These are phyloP conservation scores for Hedychridium roseum DNA, from an alignment of 2,888 invertebrate species.

Conservation along the genomic window DNA sequence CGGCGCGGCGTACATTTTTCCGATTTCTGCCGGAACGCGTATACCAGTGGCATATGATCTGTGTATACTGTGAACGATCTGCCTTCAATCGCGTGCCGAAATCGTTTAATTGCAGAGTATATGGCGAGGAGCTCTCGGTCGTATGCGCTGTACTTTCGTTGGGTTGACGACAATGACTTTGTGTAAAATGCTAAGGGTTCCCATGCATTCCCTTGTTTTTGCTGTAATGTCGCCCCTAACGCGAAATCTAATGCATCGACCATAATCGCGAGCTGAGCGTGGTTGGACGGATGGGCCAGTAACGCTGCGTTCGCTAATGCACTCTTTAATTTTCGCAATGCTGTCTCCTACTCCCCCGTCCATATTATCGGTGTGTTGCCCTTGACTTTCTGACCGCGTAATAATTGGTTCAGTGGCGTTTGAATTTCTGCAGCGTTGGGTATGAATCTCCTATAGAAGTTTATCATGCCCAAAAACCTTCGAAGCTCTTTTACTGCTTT, in stretches of 20 bases:
- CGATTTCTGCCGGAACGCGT: not conserved
- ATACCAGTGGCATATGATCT: not conserved
- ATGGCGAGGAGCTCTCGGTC: not conserved
- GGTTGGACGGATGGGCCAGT: not conserved
- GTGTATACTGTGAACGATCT: not conserved
- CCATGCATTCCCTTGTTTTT: not conserved
- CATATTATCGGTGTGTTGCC: not conserved
- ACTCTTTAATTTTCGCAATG: not conserved
- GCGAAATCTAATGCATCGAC: not conserved
- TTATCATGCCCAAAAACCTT: not conserved
- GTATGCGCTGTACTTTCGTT: not conserved
- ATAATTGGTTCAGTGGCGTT: no score
- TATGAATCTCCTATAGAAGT: not conserved
- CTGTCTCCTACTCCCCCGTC: not conserved
- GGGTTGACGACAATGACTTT: not conserved
- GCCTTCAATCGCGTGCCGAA: not conserved
- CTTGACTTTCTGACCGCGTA: not conserved
- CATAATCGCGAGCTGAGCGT: not conserved
- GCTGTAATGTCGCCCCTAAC: constrained; percentile 2
- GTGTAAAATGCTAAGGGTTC: not conserved
- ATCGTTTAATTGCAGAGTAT: not conserved
- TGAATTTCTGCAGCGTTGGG: not conserved
- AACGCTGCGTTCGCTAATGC: not conserved
- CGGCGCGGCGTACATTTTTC: not conserved
- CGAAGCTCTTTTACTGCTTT: not conserved